Percentiles rank a stretch among this genome's conserved stretches.
Conservation (phyloP, 1,140 invertebrate species). For the Cherax destructor region DNA sequence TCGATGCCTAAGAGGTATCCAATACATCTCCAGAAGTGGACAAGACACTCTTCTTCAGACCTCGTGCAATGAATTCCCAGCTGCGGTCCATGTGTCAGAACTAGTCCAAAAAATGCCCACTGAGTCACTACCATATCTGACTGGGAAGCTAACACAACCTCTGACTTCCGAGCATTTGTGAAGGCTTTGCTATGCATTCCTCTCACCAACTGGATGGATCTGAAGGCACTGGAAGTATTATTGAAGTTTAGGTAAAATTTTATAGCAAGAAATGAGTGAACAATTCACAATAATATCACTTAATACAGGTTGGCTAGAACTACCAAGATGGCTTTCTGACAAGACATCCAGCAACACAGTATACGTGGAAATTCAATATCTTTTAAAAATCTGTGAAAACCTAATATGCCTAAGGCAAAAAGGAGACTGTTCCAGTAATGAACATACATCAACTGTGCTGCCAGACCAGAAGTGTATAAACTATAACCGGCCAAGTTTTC, state of each 20-base stretch:
- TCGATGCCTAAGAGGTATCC: conserved; percentile 68
- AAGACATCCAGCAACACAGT: too few species aligned
- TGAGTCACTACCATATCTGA: conserved; percentile 65
- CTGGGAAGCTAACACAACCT: conserved; percentile 31
- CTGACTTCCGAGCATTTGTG: background rate
- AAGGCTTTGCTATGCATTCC: conserved; percentile 44
- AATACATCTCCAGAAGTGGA: conserved; percentile 65
- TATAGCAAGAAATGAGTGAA: background rate
- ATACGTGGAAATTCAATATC: too few species aligned
- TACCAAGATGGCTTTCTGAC: background rate
- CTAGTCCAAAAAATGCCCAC: conserved; percentile 66
- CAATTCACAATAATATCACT: background rate
- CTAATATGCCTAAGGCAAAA: too few species aligned
- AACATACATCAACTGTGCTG: too few species aligned
- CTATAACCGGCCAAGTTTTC: too few species aligned
- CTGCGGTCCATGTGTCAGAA: conserved; percentile 29
- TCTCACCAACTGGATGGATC: conserved; percentile 57
- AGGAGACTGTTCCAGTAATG: too few species aligned
- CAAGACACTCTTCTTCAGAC: conserved; percentile 40
- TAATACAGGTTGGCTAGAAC: background rate
- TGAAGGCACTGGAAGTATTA: conserved; percentile 60
- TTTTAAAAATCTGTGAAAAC: too few species aligned
- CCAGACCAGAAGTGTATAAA: too few species aligned
- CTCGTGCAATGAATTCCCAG: conserved; percentile 37
- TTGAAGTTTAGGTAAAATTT: background rate